Conservation (phyloP, 1,140 invertebrate genomes). For the Cataglyphis hispanica region DNA sequence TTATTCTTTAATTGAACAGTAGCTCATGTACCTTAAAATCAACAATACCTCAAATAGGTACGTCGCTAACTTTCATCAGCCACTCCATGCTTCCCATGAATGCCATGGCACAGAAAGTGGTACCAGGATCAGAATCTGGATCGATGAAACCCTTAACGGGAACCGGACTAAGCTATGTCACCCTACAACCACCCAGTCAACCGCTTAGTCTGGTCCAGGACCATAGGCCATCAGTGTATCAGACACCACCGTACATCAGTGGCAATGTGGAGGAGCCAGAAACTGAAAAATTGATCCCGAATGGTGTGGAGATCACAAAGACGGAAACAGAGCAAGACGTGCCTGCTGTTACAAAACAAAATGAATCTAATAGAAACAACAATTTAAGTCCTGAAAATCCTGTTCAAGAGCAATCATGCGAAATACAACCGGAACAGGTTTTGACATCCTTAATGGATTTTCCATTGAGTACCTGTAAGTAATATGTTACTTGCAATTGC, state of each 20-base stretch:
- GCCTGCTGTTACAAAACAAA: conserved; percentile 66
- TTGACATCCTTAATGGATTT: conserved; percentile 61
- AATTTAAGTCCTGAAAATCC: conserved; percentile 79
- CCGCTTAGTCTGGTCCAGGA: conserved; percentile 85
- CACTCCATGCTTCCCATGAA: conserved; percentile 85
- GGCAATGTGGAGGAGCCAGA: conserved; percentile 78
- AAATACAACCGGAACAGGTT: conserved; percentile 67
- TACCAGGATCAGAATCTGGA: conserved; percentile 79
- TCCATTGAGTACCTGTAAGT: conserved; percentile 63
- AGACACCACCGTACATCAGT: conserved; percentile 75
- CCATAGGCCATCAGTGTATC: conserved; percentile 82
- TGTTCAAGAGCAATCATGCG: conserved; percentile 69
- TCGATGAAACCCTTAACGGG: conserved; percentile 82
- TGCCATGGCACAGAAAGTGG: conserved; percentile 84
- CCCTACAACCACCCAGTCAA: conserved; percentile 82
- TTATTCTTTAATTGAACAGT: conserved; percentile 69
- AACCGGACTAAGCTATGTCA: conserved; percentile 82
- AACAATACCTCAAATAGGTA: conserved; percentile 82
- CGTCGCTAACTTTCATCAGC: conserved; percentile 78
- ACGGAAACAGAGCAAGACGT: conserved; percentile 73
- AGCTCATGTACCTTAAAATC: conserved; percentile 82
- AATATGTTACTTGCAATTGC: conserved; percentile 1
- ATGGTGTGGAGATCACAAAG: conserved; percentile 79
- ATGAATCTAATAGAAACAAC: conserved; percentile 79
- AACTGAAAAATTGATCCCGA: conserved; percentile 77